phyloP scores from a whole-genome alignment of 2,113 vertebrate genomes.

The Actenoides hombroni region DNA sequence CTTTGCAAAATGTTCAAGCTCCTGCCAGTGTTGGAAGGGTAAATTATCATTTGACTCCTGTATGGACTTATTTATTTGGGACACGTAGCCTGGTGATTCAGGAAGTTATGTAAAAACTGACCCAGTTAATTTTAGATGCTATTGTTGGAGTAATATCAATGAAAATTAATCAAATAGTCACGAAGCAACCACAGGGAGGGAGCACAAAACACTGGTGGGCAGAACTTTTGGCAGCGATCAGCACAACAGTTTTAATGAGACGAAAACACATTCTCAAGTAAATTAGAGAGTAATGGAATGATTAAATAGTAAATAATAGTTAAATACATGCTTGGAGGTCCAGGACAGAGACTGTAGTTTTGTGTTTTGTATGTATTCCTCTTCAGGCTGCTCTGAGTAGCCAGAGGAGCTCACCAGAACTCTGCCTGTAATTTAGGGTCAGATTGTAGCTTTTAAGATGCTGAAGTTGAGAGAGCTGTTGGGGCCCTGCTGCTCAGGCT shows the following conservation, averaged over 20 bases:
- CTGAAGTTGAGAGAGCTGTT: neutral
- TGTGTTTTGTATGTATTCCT: constrained; percentile 16
- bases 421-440: constrained; percentile 4
- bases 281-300: constrained; percentile 36
- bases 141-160: constrained; percentile 71
- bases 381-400: constrained; percentile 9
- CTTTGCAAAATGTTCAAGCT: constrained; percentile 25
- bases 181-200: constrained; percentile 48
- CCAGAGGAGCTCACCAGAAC: neutral
- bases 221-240: neutral
- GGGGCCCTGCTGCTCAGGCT: neutral
- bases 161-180: constrained; percentile 73
- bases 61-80: constrained; percentile 56
- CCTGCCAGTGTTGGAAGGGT: constrained; percentile 32
- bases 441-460: neutral
- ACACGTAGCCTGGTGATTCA: constrained; percentile 54
- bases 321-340: constrained; percentile 53
- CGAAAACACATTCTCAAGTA: constrained; percentile 46
- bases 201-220: constrained; percentile 24
- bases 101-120: constrained; percentile 68
- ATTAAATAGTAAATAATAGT: constrained; percentile 54
- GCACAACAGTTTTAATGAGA: constrained; percentile 37
- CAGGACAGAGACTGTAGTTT: constrained; percentile 33
- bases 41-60: constrained; percentile 55
- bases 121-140: constrained; percentile 69